These are phyloP conservation scores for Ridgeia piscesae DNA, from an alignment of 1,140 invertebrate species.

Conservation along the genomic window DNA sequence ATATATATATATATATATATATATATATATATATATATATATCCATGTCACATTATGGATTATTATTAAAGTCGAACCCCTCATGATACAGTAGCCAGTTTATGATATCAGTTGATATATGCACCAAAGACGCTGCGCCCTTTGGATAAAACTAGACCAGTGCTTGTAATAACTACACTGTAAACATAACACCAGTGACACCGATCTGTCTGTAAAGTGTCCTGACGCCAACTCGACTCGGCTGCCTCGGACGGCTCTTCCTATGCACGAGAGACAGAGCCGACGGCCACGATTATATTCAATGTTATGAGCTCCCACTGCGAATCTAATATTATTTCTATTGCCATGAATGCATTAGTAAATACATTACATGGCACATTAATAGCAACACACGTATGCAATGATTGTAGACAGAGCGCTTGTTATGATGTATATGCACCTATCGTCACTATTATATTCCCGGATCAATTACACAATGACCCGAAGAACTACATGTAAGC, in stretches of 20 bases:
- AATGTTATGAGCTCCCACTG: neutral
- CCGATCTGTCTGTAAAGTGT: neutral
- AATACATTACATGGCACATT: neutral
- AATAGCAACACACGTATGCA: neutral
- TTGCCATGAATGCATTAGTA: neutral
- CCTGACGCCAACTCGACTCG: neutral
- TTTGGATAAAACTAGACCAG: neutral
- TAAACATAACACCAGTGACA: neutral
- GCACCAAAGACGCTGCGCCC: no score
- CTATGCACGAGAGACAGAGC: neutral
- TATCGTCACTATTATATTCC: no score
- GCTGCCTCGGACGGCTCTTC: neutral
- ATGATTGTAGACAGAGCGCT: no score
- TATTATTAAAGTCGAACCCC: no score
- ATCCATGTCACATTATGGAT: no score
- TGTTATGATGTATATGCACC: no score
- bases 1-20: no score
- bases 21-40: no score
- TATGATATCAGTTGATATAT: no score
- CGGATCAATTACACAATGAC: no score
- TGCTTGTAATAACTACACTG: neutral
- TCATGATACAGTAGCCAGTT: no score
- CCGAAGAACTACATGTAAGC: no score
- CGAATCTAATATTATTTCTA: neutral
- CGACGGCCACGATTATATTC: neutral